Base-by-base conservation (phyloP, 2,888 invertebrate genomes). In the Pyrrhosoma nymphula region DNA sequence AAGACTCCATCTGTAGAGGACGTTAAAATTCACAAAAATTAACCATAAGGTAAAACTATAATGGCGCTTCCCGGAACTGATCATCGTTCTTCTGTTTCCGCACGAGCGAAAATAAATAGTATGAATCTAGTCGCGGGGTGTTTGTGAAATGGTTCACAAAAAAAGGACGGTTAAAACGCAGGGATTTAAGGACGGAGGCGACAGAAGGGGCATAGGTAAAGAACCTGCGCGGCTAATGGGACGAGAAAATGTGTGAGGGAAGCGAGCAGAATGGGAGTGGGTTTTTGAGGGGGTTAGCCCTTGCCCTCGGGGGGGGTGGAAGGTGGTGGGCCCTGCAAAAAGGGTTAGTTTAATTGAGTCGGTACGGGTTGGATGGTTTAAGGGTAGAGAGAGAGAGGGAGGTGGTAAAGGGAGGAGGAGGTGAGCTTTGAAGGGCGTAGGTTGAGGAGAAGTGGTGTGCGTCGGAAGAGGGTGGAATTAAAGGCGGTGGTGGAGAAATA, bases 271-370 rank as follows among this genome's bases (percentile, higher is more conserved):
- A n/a, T 8, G 69, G 6, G 69, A 12, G 69, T 69, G 69, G 69
- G 69, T 23, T 2, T 20, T 26, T 20, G 4, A 69, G n/a, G 69
- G 69, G 69, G 69, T 69, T 69, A 26, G 69, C 69, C 23, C 20
- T n/a, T 69, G n/a, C 47, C 47, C 47, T 47, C 47, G 47, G 47
- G 47, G 47, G 2, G 47, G 47, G 47, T 47, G 47, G 47, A 47
- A 2, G 47, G 47, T n/a, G 47, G 2, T 47, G 69, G 69, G n/a
- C 23, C 26, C 69, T n/a, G 82, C 30, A 35, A 82, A 82, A 82
- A 82, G 82, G 82, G 82, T 82, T 82, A 82, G 82, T 82, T 82
- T 82, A 82, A 82, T 82, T 82, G 82, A 82, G 82, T 82, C 26
- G 30, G 82, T 82, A 35, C 35, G 82, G 82, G 82, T 82, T 82